Evolutionary conservation across 2,888 invertebrate species (phyloP).

Genomic region (Julus scanicus): DNA sequence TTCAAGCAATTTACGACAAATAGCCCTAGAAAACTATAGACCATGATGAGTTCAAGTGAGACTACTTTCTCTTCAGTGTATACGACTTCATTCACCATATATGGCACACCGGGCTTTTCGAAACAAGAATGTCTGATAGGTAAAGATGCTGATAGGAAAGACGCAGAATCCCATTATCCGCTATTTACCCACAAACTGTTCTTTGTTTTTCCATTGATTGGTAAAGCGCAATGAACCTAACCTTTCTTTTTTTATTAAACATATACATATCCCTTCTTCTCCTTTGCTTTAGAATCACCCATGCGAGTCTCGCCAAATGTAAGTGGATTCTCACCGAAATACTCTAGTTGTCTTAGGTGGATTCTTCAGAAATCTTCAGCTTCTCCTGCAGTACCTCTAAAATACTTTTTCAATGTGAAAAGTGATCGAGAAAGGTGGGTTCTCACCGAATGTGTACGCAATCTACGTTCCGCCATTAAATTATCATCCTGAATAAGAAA

Average conservation of each 20-base stretch:
- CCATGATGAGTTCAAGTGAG: not conserved
- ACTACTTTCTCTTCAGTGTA: not conserved
- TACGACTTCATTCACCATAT: not conserved
- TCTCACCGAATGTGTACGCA: not conserved
- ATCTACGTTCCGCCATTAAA: too few relatives aligned
- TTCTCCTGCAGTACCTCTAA: not conserved
- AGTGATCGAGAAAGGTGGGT: not conserved
- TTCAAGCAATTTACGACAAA: too few relatives aligned
- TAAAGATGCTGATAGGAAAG: too few relatives aligned
- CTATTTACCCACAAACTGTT: not conserved
- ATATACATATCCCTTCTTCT: not conserved
- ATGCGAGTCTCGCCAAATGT: not conserved
- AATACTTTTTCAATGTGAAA: not conserved
- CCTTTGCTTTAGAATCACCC: not conserved
- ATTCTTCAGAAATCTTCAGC: not conserved
- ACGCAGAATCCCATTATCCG: not conserved
- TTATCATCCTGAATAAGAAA: too few relatives aligned
- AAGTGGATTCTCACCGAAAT: not conserved
- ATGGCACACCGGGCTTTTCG: not conserved
- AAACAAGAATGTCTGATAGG: not conserved
- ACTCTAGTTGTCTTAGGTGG: not conserved
- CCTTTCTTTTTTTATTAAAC: not conserved
- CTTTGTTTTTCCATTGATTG: not conserved
- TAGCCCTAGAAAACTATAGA: not conserved
- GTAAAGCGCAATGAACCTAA: not conserved